phyloP scores from a whole-genome alignment of 2,113 vertebrate genomes.

The Pelmatolapia mariae region DNA sequence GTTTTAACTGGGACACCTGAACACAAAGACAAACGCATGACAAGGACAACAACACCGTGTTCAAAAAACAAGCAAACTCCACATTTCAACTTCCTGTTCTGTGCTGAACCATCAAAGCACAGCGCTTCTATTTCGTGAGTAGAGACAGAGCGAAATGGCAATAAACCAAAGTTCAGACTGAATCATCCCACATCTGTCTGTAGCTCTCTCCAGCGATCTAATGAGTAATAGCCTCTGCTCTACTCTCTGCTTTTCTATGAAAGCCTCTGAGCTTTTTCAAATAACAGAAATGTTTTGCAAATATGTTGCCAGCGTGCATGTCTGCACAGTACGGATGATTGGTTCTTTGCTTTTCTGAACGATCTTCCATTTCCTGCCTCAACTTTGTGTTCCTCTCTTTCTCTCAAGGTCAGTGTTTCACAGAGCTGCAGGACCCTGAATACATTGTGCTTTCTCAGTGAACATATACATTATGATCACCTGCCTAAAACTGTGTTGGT shows the following conservation, averaged over 20 bases:
- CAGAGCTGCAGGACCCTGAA: background rate
- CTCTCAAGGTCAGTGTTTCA: background rate
- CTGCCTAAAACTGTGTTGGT: background rate
- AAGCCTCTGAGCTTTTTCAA: background rate
- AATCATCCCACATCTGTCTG: background rate
- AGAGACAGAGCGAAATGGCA: background rate
- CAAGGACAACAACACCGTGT: slow-evolving; percentile 14
- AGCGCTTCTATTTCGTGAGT: background rate
- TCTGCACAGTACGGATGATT: background rate
- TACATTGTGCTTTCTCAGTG: background rate
- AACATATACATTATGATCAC: background rate
- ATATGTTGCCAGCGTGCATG: background rate
- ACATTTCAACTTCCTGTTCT: slow-evolving; percentile 11
- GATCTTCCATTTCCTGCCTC: background rate
- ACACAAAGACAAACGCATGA: slow-evolving; percentile 28
- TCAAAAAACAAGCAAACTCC: slow-evolving; percentile 15
- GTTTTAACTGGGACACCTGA: slow-evolving; percentile 45
- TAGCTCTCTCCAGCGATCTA: background rate
- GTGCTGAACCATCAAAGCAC: slow-evolving; percentile 29
- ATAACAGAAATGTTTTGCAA: background rate
- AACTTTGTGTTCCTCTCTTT: background rate
- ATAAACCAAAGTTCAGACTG: background rate
- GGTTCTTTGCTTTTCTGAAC: background rate
- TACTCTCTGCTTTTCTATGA: background rate
- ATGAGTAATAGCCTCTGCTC: background rate